phyloP scores from a whole-genome alignment of 1,140 invertebrate species.

The Drosophila santomea region DNA sequence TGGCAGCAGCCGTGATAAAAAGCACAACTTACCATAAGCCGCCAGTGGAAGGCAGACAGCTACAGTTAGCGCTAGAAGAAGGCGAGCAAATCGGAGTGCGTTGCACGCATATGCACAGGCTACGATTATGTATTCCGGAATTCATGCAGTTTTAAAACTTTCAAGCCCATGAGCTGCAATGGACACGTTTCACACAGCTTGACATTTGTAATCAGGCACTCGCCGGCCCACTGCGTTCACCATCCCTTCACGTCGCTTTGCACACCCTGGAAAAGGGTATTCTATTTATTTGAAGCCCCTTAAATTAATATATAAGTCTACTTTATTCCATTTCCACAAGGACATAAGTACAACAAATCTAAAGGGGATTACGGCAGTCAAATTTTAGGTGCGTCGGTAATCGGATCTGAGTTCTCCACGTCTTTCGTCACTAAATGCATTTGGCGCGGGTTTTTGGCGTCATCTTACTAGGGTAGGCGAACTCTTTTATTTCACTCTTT shows the following conservation, averaged over 20 bases:
- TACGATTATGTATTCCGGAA: conserved; percentile 68
- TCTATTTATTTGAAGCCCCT: not conserved
- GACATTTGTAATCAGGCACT: conserved; percentile 77
- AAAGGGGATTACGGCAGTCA: no score
- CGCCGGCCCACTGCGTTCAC: not conserved
- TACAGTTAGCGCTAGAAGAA: not conserved
- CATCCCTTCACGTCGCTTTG: no score
- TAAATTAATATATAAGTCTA: not conserved
- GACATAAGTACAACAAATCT: no score
- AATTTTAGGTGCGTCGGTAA: no score
- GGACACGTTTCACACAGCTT: conserved; percentile 73
- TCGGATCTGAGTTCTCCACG: no score
- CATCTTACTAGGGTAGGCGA: not conserved
- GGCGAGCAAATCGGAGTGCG: conserved; percentile 8
- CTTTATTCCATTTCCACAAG: no score
- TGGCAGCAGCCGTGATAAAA: conserved; percentile 6
- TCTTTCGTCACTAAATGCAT: not conserved
- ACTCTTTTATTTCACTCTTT: not conserved
- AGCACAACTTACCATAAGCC: conserved; percentile 2
- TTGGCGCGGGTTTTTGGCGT: not conserved
- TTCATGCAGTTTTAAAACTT: conserved; percentile 73
- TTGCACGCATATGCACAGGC: conserved; percentile 62
- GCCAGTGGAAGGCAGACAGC: not conserved
- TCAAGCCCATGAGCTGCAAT: conserved; percentile 77
- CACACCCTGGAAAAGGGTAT: not conserved